Conservation (phyloP, 2,113 vertebrate species). For the Gobiocypris rarus region DNA sequence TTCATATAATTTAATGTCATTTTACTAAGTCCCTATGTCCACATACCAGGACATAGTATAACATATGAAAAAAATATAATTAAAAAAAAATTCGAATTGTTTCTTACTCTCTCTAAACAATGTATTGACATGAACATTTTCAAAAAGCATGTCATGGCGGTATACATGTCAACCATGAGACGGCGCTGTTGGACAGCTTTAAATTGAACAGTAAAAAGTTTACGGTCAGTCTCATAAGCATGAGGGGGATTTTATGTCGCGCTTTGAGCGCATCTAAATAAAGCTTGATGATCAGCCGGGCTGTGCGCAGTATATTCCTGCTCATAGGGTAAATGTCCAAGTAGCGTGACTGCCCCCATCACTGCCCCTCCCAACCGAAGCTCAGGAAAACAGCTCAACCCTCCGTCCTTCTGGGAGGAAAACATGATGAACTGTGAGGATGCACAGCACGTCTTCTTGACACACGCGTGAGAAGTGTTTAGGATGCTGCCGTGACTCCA, state of each 20-base stretch:
- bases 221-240: background rate
- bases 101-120: too few relatives aligned
- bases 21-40: too few relatives aligned
- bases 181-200: background rate
- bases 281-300: background rate
- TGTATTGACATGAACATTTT: too few relatives aligned
- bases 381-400: conserved; percentile 51
- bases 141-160: background rate
- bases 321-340: conserved; percentile 1
- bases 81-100: too few relatives aligned
- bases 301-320: background rate
- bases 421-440: conserved; percentile 40
- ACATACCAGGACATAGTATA: too few relatives aligned
- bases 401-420: conserved; percentile 44
- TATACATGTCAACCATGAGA: background rate
- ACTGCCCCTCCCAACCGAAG: conserved; percentile 54
- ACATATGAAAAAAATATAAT: too few relatives aligned
- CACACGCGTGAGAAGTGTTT: conserved; percentile 7
- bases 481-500: conserved; percentile 29
- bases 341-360: conserved; percentile 2
- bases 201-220: conserved; percentile 21
- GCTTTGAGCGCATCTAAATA: background rate
- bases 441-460: conserved; percentile 25
- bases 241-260: background rate
- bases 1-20: too few relatives aligned